These are phyloP conservation scores for Limnodromus scolopaceus DNA, from an alignment of 2,797 vertebrate species.

Conservation along the genomic window DNA sequence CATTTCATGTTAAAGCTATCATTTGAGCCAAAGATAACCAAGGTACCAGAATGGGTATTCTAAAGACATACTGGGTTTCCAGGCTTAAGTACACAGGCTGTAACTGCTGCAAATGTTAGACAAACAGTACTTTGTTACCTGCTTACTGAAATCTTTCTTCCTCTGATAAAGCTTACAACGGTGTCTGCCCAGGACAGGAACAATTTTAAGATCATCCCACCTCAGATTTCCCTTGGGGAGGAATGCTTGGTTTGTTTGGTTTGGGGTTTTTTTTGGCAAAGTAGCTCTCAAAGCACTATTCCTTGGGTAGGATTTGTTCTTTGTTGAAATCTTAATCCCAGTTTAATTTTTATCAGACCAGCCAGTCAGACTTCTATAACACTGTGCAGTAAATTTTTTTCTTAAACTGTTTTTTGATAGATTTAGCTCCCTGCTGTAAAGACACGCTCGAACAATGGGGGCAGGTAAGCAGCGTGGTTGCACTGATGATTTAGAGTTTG, in stretches of 20 bases:
- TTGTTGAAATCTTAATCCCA: background rate
- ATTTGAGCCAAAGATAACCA: background rate
- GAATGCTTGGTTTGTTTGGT: too few relatives aligned
- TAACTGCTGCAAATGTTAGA: background rate
- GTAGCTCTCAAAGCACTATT: background rate
- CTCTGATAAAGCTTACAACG: background rate
- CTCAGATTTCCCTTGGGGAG: background rate
- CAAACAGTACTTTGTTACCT: background rate
- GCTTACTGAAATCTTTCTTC: background rate
- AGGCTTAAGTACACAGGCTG: background rate
- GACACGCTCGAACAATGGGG: conserved; percentile 28
- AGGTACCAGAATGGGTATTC: background rate
- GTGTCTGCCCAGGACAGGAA: background rate
- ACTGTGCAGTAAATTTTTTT: background rate
- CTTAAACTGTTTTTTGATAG: conserved; percentile 39
- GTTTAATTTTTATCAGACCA: conserved; percentile 10
- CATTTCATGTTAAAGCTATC: background rate
- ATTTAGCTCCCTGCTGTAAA: conserved; percentile 47
- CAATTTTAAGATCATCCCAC: background rate
- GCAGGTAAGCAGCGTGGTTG: conserved; percentile 1
- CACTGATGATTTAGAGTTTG: conserved; percentile 55
- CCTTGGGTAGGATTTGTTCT: background rate
- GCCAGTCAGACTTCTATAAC: background rate
- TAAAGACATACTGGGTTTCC: background rate
- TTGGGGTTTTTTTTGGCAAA: background rate